Base-by-base conservation (phyloP, 2,888 invertebrate species). In the Drosophila paucipuncta region DNA sequence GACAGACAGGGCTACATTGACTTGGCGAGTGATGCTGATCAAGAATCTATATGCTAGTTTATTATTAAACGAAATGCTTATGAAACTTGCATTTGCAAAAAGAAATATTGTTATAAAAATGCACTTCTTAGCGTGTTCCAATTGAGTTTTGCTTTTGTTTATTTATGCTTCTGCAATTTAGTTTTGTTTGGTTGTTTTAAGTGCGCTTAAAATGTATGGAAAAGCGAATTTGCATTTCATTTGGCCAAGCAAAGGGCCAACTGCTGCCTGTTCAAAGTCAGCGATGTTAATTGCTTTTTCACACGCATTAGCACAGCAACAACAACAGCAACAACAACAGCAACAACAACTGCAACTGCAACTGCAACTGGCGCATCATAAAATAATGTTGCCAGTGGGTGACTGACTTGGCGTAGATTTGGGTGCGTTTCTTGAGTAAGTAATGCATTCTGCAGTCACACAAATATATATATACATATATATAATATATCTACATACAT, bases 201-300 rank as follows among this genome's bases (percentile, higher is more conserved):
- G 76, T 86, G 80, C 78, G 73, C 76, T 76, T 67, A 73, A 84
- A 84, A 74, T 58, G 72, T 65, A 69, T 70, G 65, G 73, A 68
- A 58, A 66, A 55, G 31, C 49, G 22, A 47, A 57, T 82, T 76
- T 85, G 76, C 73, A 83, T 81, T 87, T 73, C 73, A 77, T 79
- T 80, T 78, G 80, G 75, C 63, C 67, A 75, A 73, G 57, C 31
- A 37, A 52, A 54, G 57, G 65, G 71, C 65, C 58, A 68, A 68
- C 49, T 54, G 67, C 62, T 37, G 72, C 63, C 61, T 37, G 73
- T 70, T 71, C 60, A 76, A 52, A 68, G 85, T 78, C 71, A 72
- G 73, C 72, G 63, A 81, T 83, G 86, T 85, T 85, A 85, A 85
- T 85, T 85, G 85, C 67, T 75, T 89, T 85, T 88, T 81, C 68